Base-by-base conservation (phyloP, 2,888 invertebrate species). In the Pristionchus maxplancki region DNA sequence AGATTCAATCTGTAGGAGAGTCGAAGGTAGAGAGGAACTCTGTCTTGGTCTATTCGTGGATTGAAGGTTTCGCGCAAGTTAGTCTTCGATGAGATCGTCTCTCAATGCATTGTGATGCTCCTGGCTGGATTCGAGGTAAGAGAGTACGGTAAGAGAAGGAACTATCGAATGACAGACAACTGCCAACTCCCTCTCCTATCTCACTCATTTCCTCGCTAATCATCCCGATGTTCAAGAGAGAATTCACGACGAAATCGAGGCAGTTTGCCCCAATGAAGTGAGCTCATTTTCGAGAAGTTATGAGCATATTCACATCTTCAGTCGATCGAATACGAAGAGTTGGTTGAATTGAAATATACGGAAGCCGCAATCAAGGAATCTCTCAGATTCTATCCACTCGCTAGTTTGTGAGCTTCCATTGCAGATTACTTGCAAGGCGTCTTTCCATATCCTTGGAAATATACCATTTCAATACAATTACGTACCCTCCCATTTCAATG, bases 91-190 rank as follows among this genome's bases (percentile, higher is more conserved):
- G 94, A 94, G 81, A 92, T 93, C 34, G 89, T 91, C 24, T 89
- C 90, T 3, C 90, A 91, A 24, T 93, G 93, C 50, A 89, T 92
- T 24, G 87, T 94, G 0, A 93, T 94, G 89, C 88, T 94, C 20
- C 83, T 93, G 0, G 94, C 94, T 82, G 94, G 93, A n/a, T 94
- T 92, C 86, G 93, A 96, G 91, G 96, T 96, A 0, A 96, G 96
- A 0, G 13, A 95, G 95, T 17, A 93, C 95, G 5, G 92, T 96
- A 20, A 95, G 95, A 5, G 96, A 95, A 2, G 9, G 93, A 93
- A 96, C 31, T 90, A 86, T 64, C 44, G 48, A 67, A 44, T 67
- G 24, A 28, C 82, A 85, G 85, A 85, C 85, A 24, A 85, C 85
- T 53, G 62, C 67, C 0, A 87, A 74, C 48, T 31, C 71, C 50